These are phyloP conservation scores for Xylota segnis DNA, from an alignment of 2,888 invertebrate genomes.

Conservation along the genomic window DNA sequence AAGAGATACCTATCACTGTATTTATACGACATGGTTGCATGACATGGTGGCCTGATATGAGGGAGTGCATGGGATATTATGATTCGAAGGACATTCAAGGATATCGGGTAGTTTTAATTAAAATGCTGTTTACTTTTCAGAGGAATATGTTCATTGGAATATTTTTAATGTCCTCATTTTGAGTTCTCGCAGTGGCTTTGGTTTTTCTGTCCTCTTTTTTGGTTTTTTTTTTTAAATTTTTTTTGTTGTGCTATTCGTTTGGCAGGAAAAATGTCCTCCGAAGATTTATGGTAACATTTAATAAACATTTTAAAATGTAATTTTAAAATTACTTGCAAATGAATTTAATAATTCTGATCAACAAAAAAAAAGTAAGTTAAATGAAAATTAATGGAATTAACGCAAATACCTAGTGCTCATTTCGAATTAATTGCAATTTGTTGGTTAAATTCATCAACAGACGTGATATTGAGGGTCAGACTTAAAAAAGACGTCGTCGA, in stretches of 20 bases:
- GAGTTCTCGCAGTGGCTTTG: constrained; percentile 34
- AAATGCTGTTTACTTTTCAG: constrained; percentile 75
- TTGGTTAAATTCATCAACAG: constrained; percentile 29
- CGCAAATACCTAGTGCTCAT: constrained; percentile 62
- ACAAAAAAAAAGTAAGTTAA: constrained; percentile 28
- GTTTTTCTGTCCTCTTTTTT: constrained; percentile 13
- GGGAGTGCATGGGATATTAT: constrained; percentile 58
- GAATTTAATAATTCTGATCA: constrained; percentile 48
- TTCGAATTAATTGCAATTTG: constrained; percentile 64
- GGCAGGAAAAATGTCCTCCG: constrained; percentile 26
- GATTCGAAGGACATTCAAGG: constrained; percentile 69
- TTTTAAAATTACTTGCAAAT: constrained; percentile 63
- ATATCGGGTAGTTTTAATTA: constrained; percentile 76
- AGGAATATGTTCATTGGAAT: constrained; percentile 75
- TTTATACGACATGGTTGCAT: constrained; percentile 43
- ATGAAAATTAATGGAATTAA: constrained; percentile 67
- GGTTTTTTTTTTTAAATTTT: background rate
- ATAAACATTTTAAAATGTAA: constrained; percentile 71
- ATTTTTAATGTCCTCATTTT: constrained; percentile 74
- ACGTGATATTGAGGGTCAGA: constrained; percentile 23
- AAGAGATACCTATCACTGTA: constrained; percentile 57
- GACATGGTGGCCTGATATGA: constrained; percentile 49
- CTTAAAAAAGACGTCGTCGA: background rate
- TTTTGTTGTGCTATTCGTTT: constrained; percentile 14
- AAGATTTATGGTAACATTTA: constrained; percentile 74